Evolutionary conservation across 2,113 vertebrate genomes (phyloP).

Genomic region (Amblyornis subalaris): DNA sequence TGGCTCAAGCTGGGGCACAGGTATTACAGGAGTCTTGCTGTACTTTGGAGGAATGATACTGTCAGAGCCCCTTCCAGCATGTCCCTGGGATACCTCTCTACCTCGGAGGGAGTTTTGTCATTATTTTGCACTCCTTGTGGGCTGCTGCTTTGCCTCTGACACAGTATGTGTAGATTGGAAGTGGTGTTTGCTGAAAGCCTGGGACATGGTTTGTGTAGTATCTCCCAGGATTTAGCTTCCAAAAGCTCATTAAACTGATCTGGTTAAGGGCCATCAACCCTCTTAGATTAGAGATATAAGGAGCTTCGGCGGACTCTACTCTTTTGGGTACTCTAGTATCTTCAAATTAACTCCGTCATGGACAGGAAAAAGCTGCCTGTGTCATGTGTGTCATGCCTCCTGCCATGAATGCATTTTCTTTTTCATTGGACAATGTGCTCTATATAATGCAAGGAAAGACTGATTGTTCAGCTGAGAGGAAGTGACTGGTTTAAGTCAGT

Average conservation of each 20-base stretch:
- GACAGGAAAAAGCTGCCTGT: background rate
- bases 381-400: background rate
- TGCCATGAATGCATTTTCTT: background rate
- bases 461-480: background rate
- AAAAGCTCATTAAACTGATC: conserved; percentile 57
- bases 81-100: background rate
- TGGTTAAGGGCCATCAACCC: conserved; percentile 42
- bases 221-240: conserved; percentile 32
- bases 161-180: background rate
- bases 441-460: background rate
- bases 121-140: background rate
- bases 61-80: background rate
- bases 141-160: background rate
- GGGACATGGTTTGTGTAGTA: background rate
- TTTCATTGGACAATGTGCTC: background rate
- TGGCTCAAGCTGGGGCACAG: background rate
- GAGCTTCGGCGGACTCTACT: background rate
- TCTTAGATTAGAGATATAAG: conserved; percentile 31
- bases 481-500: background rate
- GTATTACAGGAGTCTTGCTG: background rate
- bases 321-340: background rate
- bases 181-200: background rate
- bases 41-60: background rate
- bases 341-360: background rate
- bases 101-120: background rate